Evolutionary conservation across 2,888 invertebrate species (phyloP).

Genomic region (Spisula solida): DNA sequence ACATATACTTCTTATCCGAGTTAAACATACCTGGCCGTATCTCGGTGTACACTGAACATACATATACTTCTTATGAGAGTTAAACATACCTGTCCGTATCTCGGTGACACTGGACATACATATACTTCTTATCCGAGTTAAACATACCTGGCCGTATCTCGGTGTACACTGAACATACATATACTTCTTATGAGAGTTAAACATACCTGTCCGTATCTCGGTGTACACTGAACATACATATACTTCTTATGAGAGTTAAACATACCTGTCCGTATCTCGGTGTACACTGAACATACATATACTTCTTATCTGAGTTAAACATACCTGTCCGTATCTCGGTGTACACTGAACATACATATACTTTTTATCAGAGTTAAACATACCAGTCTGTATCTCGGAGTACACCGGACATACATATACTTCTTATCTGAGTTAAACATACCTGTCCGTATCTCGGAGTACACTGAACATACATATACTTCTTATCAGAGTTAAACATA

Average conservation of each 20-base stretch:
- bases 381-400: no score
- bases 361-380: constrained; percentile 99
- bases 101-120: constrained; percentile 97
- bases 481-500: constrained; percentile 99
- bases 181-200: constrained; percentile 98
- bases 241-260: constrained; percentile 99
- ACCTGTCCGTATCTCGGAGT: no score
- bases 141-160: no score
- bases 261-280: no score
- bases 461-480: constrained; percentile 99
- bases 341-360: constrained; percentile 99
- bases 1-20: constrained; percentile 99
- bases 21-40: no score
- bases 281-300: constrained; percentile 98
- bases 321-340: no score
- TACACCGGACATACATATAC: constrained; percentile 99
- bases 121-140: constrained; percentile 98
- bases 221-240: constrained; percentile 98
- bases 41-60: constrained; percentile 96
- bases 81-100: no score
- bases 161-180: constrained; percentile 98
- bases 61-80: constrained; percentile 99
- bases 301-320: constrained; percentile 99
- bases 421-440: constrained; percentile 99
- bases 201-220: no score